Evolutionary conservation across 1,140 invertebrate species (phyloP).

Genomic region (Trachymyrmex septentrionalis): DNA sequence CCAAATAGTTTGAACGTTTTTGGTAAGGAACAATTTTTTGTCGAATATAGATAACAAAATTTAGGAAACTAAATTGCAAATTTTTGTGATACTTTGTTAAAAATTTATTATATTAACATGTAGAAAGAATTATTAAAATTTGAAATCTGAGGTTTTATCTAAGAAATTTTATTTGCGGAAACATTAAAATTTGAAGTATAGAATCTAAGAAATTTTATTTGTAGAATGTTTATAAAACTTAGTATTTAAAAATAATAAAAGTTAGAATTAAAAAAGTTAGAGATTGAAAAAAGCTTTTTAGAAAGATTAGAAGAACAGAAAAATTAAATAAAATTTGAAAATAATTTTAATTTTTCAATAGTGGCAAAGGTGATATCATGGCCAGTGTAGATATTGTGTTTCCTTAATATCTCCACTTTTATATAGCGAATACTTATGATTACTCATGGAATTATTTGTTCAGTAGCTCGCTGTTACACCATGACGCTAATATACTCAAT

Average conservation of each 20-base stretch:
- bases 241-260: not conserved
- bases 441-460: too few relatives aligned
- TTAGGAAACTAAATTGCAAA: not conserved
- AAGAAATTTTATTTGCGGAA: too few relatives aligned
- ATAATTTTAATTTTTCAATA: not conserved
- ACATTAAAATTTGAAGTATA: not conserved
- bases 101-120: not conserved
- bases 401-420: too few relatives aligned
- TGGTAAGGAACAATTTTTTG: not conserved
- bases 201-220: not conserved
- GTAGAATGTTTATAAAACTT: not conserved
- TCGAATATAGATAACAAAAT: not conserved
- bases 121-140: not conserved
- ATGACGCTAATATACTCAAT: too few relatives aligned
- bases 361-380: too few relatives aligned
- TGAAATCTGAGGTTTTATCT: too few relatives aligned
- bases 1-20: constrained; percentile 11
- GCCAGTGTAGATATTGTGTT: too few relatives aligned
- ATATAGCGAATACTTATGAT: too few relatives aligned
- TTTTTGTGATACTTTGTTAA: not conserved
- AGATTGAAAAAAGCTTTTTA: not conserved
- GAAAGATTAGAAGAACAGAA: not conserved
- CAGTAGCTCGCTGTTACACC: too few relatives aligned
- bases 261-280: not conserved
- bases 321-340: not conserved